These are phyloP conservation scores for Rhinopomastus cyanomelas DNA, from an alignment of 2,113 vertebrate species.

Conservation along the genomic window DNA sequence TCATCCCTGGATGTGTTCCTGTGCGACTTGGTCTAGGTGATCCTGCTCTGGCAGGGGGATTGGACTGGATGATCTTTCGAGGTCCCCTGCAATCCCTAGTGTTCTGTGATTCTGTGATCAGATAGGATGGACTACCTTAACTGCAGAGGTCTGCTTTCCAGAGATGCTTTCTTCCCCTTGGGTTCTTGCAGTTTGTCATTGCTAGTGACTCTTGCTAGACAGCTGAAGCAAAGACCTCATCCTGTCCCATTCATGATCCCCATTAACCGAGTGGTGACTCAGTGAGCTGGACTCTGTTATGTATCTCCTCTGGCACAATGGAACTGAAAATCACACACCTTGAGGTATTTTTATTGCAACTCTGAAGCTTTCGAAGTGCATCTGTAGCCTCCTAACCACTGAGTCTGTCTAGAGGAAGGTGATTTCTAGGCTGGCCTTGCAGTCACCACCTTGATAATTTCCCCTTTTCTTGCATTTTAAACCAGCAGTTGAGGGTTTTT, in stretches of 20 bases:
- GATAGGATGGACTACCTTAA: conserved; percentile 11
- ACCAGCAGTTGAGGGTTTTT: neutral
- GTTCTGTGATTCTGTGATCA: too few relatives aligned
- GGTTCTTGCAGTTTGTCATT: neutral
- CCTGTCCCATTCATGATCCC: neutral
- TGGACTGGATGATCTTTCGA: too few relatives aligned
- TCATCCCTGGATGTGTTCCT: too few relatives aligned
- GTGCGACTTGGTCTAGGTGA: too few relatives aligned
- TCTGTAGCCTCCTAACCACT: neutral
- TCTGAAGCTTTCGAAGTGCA: neutral
- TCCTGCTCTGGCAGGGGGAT: too few relatives aligned
- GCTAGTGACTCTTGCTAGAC: neutral
- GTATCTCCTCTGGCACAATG: accelerated
- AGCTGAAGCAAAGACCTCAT: neutral
- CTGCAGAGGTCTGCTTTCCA: neutral
- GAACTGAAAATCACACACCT: accelerated
- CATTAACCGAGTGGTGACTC: neutral
- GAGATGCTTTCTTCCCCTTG: neutral
- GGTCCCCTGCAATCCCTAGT: too few relatives aligned
- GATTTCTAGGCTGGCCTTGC: neutral
- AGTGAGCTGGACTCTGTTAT: neutral
- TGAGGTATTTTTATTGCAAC: neutral
- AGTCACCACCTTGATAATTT: neutral
- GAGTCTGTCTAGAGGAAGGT: neutral
- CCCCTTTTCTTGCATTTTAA: neutral